Evolutionary conservation across 30 jellyfish, hydroid and myxozoan species (phyloP), one percentile per base, ranked within the genome.

Genomic region (Catostylus mosaicus): DNA sequence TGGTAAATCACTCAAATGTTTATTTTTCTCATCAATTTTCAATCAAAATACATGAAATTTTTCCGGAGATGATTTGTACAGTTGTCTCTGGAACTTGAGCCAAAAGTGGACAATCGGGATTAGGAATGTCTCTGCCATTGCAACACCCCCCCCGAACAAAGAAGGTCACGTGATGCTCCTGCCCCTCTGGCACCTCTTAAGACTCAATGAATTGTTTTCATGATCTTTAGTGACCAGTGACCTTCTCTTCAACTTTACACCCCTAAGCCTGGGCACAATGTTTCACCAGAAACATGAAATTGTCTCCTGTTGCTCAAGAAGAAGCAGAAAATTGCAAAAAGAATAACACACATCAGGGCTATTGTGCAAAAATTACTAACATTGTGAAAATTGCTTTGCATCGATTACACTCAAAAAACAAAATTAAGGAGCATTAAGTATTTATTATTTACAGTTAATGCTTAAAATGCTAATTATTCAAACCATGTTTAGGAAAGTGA

Each of bases 331-430:
- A 43, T 8, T 43, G 12, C 56, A 43, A 43, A 43, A 43, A 43
- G 8, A 43, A 43, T 6, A 16, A 43, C 12, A 43, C 56, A 43
- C 12, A 43, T 43, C 8, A n/a, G 16, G 16, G 56, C 56, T 59
- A 26, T 23, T 24, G 71, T 59, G 71, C 71, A 59, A 59, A 59
- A 59, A 59, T 59, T 59, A 59, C 1, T 18, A 59, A 59, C 38
- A 59, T 22, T 4, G 2, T 59, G 7, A 20, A 59, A 59, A 59
- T 27, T 59, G 71, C 71, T 59, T 59, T 27, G 71, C 71, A 59
- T 23, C 2, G 19, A 23, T 3, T 59, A 59, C 8, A 23, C 71
- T 59, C 37, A 8, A 22, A 18, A 59, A 23, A 59, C 30, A 52
- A 59, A 59, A 7, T 18, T 16, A 59, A 7, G n/a, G 26, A 7